Conservation (phyloP, 2,797 vertebrate genomes). For the Fistularia tabacaria region DNA sequence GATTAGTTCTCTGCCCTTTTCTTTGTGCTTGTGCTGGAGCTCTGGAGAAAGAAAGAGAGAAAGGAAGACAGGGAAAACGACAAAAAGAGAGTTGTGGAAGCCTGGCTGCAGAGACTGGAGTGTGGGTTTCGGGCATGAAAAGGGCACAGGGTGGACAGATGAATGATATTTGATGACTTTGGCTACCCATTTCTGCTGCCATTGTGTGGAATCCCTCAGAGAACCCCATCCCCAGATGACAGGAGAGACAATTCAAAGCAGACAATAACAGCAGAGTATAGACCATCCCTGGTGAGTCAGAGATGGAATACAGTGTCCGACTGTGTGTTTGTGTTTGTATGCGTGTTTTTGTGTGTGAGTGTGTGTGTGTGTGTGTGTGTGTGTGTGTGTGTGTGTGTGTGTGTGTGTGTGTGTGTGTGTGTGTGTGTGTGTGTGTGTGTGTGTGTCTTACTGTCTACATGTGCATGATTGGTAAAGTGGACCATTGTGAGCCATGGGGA, state of each 20-base stretch:
- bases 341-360: slow-evolving; percentile 30
- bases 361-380: slow-evolving; percentile 6
- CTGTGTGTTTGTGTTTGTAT: too few relatives aligned
- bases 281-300: slow-evolving; percentile 48
- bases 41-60: slow-evolving; percentile 29
- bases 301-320: slow-evolving; percentile 38
- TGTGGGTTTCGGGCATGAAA: slow-evolving; percentile 19
- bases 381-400: slow-evolving; percentile 10
- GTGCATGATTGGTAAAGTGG: slow-evolving; percentile 6
- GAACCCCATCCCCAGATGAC: slow-evolving; percentile 30
- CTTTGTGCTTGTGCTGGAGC: slow-evolving; percentile 56
- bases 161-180: slow-evolving; percentile 49
- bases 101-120: slow-evolving; percentile 12
- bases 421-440: too few relatives aligned
- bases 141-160: slow-evolving; percentile 17
- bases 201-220: slow-evolving; percentile 48
- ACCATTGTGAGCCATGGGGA: slow-evolving; percentile 19
- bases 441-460: too few relatives aligned
- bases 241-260: slow-evolving; percentile 39
- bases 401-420: slow-evolving; percentile 30
- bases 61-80: slow-evolving; percentile 21
- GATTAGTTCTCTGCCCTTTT: slow-evolving; percentile 63
- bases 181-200: slow-evolving; percentile 29
- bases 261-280: slow-evolving; percentile 44
- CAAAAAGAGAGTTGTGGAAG: slow-evolving; percentile 25